Conservation (phyloP, 2,888 invertebrate genomes). For the Ashinkailepas kermadecensis region DNA sequence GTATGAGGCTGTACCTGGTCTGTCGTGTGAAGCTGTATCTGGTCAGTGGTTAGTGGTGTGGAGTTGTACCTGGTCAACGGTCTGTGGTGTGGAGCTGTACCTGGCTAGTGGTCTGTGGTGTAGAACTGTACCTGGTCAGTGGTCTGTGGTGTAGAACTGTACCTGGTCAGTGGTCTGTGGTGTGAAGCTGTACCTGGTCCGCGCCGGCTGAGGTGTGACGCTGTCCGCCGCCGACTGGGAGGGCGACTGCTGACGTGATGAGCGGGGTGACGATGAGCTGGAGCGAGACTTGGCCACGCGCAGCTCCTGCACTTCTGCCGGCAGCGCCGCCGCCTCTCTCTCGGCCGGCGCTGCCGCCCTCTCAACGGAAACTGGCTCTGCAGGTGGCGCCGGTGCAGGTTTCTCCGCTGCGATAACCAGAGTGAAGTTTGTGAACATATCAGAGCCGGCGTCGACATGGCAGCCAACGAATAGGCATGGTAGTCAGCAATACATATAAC, state of each 20-base stretch:
- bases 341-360: neutral
- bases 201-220: constrained; percentile 2
- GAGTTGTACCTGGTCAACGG: too few species aligned
- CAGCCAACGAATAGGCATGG: too few species aligned
- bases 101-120: too few species aligned
- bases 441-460: neutral
- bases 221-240: neutral
- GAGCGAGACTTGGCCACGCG: neutral
- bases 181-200: neutral
- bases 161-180: too few species aligned
- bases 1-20: too few species aligned
- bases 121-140: too few species aligned
- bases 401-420: neutral
- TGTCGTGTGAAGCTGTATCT: too few species aligned
- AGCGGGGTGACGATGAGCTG: neutral
- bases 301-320: neutral
- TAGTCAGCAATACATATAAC: too few species aligned
- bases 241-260: neutral
- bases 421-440: neutral
- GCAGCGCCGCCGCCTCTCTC: neutral
- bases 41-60: too few species aligned
- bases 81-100: too few species aligned
- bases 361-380: too few species aligned
- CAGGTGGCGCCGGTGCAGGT: neutral
- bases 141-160: too few species aligned